These are phyloP conservation scores for Poeciliopsis presidionis DNA, from an alignment of 2,797 vertebrate genomes.

Conservation along the genomic window DNA sequence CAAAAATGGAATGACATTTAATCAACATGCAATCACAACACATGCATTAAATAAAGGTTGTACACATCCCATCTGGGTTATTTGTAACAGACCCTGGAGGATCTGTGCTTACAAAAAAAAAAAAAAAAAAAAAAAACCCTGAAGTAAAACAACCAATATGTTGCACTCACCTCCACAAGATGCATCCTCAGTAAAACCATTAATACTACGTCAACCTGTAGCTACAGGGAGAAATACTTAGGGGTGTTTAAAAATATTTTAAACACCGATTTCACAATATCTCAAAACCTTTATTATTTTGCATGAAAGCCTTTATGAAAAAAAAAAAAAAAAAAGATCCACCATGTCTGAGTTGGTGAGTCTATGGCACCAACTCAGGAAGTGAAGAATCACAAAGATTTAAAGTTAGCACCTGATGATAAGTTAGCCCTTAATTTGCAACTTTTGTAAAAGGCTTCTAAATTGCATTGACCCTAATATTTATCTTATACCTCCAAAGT, in stretches of 20 bases:
- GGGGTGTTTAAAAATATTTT: neutral
- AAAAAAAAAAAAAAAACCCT: neutral
- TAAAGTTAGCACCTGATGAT: neutral
- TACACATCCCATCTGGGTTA: slow-evolving; percentile 20
- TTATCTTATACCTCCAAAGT: neutral
- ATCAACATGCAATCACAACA: slow-evolving; percentile 19
- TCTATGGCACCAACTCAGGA: neutral
- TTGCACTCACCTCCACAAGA: slow-evolving; percentile 2
- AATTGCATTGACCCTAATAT: too few relatives aligned
- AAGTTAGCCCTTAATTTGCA: neutral
- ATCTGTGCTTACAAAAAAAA: neutral
- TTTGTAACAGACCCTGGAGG: slow-evolving; percentile 11
- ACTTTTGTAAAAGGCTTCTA: neutral
- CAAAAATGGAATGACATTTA: slow-evolving; percentile 7
- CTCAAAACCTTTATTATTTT: neutral
- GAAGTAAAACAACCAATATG: neutral
- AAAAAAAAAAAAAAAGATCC: neutral
- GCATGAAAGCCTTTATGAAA: neutral
- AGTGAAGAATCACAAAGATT: neutral
- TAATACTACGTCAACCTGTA: neutral
- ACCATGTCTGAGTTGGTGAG: neutral
- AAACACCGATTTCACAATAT: neutral
- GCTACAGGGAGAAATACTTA: neutral
- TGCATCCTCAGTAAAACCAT: neutral
- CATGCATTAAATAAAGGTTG: slow-evolving; percentile 16